Base-by-base conservation (phyloP, 2,113 vertebrate genomes). In the Anhinga anhinga region DNA sequence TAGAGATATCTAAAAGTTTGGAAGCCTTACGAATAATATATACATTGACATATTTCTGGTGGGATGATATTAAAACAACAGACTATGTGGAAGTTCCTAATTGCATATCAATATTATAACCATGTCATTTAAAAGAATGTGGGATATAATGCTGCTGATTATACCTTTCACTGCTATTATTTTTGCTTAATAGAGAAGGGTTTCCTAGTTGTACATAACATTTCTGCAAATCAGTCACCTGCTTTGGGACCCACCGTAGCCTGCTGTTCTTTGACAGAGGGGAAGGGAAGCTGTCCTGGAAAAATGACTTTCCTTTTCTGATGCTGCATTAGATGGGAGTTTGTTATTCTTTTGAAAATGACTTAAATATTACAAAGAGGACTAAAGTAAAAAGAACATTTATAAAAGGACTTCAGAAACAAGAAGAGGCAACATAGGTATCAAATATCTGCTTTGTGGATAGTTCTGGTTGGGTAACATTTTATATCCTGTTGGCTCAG, bases 401-500 rank as follows among this genome's bases (percentile, higher is more conserved):
- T 76, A 58, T 70, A n/a, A 93, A 88, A 92, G 27, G 27, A 38
- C 26, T 92, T 91, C 49, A 80, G 61, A 45, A 87, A 77, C 47
- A 80, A 89, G 81, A 58, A 76, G 45, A 55, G 45, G 78, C 45
- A 52, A 59, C n/a, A 7, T 36, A 53, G 21, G 56, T 79, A 40
- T 95, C 58, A 79, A 70, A 72, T 95, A 50, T 27, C 73, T 52
- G 77, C 32, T 34, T 25, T 94, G 91, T 82, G 77, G 53, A 25
- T 86, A 58, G 86, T 90, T 95, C 82, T 93, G 95, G 87, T 88
- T 93, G 78, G 81, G 81, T 89, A 90, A 82, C 42, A 80, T 93
- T 97, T 95, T 94, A 83, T n/a, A 95, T 95, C 91, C 95, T 94
- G 66, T 94, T 97, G 94, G 94, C 86, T 95, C 67, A 13, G 70